These are phyloP conservation scores for Podiceps cristatus DNA, from an alignment of 2,113 vertebrate genomes.

Conservation along the genomic window DNA sequence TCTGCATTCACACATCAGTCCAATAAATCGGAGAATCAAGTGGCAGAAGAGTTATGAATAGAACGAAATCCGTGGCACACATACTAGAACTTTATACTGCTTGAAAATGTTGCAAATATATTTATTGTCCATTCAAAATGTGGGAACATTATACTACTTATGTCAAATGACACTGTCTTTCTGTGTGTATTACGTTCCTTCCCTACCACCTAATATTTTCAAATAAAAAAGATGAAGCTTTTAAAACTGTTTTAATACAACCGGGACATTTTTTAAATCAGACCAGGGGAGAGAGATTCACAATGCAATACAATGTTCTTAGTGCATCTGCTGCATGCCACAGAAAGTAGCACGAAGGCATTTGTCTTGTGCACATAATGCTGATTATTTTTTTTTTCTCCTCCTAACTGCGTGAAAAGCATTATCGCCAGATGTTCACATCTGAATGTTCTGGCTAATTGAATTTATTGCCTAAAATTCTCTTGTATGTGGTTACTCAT, in stretches of 20 bases:
- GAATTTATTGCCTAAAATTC: neutral
- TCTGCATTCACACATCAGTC: neutral
- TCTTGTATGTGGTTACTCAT: neutral
- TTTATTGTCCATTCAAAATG: neutral
- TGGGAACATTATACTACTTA: neutral
- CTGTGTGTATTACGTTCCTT: neutral
- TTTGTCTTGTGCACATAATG: neutral
- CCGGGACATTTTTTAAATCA: neutral
- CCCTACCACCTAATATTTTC: neutral
- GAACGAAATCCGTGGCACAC: neutral
- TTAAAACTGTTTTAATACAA: neutral
- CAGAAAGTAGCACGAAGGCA: neutral
- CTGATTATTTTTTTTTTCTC: neutral
- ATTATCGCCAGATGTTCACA: neutral
- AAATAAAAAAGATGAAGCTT: neutral
- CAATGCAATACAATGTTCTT: neutral
- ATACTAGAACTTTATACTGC: neutral
- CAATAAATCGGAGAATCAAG: slow-evolving; percentile 27
- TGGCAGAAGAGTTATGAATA: neutral
- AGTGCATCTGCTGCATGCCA: neutral
- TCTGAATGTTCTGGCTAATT: neutral
- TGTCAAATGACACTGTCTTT: neutral
- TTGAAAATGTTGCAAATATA: neutral
- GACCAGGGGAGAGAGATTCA: neutral
- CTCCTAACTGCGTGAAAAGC: neutral